These are phyloP conservation scores for Nothoprocta pentlandii DNA, from an alignment of 2,113 vertebrate species.

Conservation along the genomic window DNA sequence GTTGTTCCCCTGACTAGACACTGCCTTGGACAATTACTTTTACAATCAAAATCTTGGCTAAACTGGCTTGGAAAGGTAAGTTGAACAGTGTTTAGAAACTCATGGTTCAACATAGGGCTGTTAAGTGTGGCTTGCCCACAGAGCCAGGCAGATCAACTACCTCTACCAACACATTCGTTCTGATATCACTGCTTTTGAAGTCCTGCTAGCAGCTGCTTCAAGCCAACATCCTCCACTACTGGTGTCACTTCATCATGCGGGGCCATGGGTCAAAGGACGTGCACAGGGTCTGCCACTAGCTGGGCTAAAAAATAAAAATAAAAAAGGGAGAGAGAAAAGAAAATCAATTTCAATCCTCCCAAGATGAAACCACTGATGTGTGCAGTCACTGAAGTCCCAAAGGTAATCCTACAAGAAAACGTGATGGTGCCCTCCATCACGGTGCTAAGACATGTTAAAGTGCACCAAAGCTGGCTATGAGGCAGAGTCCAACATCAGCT, in stretches of 20 bases:
- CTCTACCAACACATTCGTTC: neutral
- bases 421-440: slow-evolving; percentile 62
- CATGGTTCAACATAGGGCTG: neutral
- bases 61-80: slow-evolving; percentile 67
- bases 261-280: slow-evolving; percentile 63
- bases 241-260: slow-evolving; percentile 67
- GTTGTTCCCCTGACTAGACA: slow-evolving; percentile 68
- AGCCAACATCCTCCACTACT: slow-evolving; percentile 8
- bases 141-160: neutral
- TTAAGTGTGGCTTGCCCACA: neutral
- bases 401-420: slow-evolving; percentile 65
- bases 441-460: slow-evolving; percentile 24
- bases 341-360: slow-evolving; percentile 75
- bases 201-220: slow-evolving; percentile 10
- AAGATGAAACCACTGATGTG: slow-evolving; percentile 74
- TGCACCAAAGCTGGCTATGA: slow-evolving; percentile 1
- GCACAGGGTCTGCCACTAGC: slow-evolving; percentile 49
- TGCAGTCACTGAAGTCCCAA: slow-evolving; percentile 55
- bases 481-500: neutral
- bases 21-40: slow-evolving; percentile 65
- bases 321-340: neutral
- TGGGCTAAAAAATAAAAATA: slow-evolving; percentile 17
- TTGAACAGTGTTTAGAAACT: slow-evolving; percentile 42
- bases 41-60: slow-evolving; percentile 50
- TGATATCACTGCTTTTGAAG: neutral